Conservation (phyloP, 2,888 invertebrate genomes). For the Dorcus hopei region DNA sequence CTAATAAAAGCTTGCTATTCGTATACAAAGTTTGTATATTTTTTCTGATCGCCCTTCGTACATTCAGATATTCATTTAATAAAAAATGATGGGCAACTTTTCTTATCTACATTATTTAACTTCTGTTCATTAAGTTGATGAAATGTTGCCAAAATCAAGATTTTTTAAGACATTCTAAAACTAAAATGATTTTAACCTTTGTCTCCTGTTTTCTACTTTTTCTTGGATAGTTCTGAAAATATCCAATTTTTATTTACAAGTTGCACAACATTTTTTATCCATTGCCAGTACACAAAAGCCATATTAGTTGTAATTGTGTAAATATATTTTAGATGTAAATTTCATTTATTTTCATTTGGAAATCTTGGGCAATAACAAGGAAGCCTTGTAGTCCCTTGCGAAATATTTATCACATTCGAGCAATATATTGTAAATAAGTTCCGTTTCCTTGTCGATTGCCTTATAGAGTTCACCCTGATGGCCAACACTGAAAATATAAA, state of each 20-base stretch:
- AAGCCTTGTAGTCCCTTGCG: not conserved
- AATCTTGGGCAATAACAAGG: not conserved
- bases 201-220: too few relatives aligned
- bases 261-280: not conserved
- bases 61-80: too few relatives aligned
- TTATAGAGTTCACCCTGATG: not conserved
- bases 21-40: too few relatives aligned
- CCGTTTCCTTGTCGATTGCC: not conserved
- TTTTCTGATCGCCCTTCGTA: too few relatives aligned
- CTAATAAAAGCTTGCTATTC: too few relatives aligned
- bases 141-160: too few relatives aligned
- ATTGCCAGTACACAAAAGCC: conserved; percentile 20
- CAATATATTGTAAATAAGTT: not conserved
- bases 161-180: too few relatives aligned
- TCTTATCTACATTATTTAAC: too few relatives aligned
- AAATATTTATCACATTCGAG: not conserved
- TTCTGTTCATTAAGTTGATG: too few relatives aligned
- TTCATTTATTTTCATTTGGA: not conserved
- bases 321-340: not conserved
- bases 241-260: not conserved
- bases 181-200: too few relatives aligned
- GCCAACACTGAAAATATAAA: conserved; percentile 15
- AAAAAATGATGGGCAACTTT: too few relatives aligned
- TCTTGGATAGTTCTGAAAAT: too few relatives aligned
- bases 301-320: conserved; percentile 11